phyloP scores from a whole-genome alignment of 2,113 vertebrate genomes.

The Lipotes vexillifer region DNA sequence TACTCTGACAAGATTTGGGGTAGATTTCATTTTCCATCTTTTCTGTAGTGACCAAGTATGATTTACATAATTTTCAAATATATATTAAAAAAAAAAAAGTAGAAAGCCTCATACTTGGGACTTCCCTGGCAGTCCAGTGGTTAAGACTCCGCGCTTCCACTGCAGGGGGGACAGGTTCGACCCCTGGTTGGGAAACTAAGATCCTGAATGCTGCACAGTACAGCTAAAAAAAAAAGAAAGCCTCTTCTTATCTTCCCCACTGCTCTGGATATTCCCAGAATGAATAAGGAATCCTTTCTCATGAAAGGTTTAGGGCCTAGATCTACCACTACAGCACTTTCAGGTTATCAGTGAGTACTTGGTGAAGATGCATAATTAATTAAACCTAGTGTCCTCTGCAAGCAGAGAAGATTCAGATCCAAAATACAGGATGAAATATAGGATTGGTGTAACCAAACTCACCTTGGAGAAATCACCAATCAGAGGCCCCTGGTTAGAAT shows the following conservation, averaged over 20 bases:
- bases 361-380: not conserved
- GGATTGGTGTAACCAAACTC: not conserved
- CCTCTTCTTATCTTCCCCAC: not conserved
- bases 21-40: constrained; percentile 24
- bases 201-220: not conserved
- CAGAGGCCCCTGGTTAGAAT: constrained; percentile 62
- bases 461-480: constrained; percentile 81
- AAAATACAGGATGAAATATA: constrained; percentile 20
- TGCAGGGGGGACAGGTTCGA: not conserved
- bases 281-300: not conserved
- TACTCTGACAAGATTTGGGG: not conserved
- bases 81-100: not conserved
- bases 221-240: not conserved
- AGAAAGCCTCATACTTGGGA: not conserved
- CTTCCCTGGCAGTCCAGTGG: not conserved
- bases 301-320: not conserved
- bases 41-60: not conserved
- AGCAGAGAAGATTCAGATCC: not conserved
- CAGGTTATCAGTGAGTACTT: not conserved
- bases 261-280: not conserved
- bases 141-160: not conserved
- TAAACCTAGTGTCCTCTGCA: not conserved
- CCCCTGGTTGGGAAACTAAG: not conserved
- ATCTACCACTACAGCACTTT: not conserved
- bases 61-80: not conserved